Evolutionary conservation across 2,888 invertebrate genomes (phyloP).

Genomic region (Steinernema scapterisci): DNA sequence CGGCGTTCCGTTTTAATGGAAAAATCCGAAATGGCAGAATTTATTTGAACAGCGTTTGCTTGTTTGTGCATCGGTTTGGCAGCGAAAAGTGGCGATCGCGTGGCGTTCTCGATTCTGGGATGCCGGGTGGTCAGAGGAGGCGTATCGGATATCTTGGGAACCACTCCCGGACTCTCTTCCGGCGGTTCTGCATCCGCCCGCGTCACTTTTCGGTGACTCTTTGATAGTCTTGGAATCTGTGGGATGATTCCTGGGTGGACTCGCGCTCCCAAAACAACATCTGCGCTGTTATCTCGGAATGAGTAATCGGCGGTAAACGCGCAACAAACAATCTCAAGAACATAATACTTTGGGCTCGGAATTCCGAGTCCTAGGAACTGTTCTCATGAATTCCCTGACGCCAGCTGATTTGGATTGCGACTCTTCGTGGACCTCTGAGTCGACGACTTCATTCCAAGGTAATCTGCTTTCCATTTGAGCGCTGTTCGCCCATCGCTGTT

Average conservation of each 20-base stretch:
- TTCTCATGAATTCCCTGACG: slow-evolving; percentile 2
- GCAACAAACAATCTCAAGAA: background rate
- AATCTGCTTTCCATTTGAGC: background rate
- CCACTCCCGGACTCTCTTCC: too few relatives aligned
- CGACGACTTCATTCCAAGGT: background rate
- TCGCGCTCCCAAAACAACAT: too few relatives aligned
- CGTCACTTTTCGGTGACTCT: too few relatives aligned
- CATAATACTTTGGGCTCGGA: background rate
- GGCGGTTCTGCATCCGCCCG: too few relatives aligned
- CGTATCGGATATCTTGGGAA: too few relatives aligned
- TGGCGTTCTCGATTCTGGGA: too few relatives aligned
- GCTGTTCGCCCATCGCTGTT: too few relatives aligned
- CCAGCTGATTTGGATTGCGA: background rate
- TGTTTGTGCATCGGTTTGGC: slow-evolving; percentile 8
- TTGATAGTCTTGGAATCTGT: too few relatives aligned
- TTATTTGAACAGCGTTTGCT: slow-evolving; percentile 18
- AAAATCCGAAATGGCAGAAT: background rate
- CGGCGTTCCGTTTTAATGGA: background rate
- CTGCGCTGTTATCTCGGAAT: background rate
- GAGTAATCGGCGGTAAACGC: slow-evolving; percentile 4
- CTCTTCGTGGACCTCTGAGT: slow-evolving; percentile 14
- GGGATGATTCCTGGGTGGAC: too few relatives aligned
- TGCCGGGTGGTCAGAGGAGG: too few relatives aligned
- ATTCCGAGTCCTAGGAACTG: background rate
- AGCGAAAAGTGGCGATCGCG: too few relatives aligned